phyloP scores from a whole-genome alignment of 1,140 invertebrate species.

The Dreissena rostriformis region DNA sequence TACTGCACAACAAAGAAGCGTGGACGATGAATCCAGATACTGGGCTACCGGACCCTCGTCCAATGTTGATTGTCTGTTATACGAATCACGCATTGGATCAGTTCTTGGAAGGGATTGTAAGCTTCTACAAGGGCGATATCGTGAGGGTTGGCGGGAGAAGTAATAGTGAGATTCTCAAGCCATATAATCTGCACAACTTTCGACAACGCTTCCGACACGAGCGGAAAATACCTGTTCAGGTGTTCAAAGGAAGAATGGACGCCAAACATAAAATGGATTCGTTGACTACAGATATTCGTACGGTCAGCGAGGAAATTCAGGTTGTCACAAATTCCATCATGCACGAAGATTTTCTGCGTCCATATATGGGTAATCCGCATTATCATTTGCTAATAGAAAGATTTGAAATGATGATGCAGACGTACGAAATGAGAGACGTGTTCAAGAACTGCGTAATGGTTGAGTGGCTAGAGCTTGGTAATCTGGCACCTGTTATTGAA shows the following conservation, averaged over 20 bases:
- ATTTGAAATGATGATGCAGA: constrained; percentile 35
- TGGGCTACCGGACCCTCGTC: constrained; percentile 67
- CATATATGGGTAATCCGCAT: constrained; percentile 52
- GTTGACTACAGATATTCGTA: constrained; percentile 61
- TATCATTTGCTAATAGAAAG: constrained; percentile 41
- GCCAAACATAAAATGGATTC: constrained; percentile 55
- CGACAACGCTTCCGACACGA: constrained; percentile 58
- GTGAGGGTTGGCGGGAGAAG: constrained; percentile 89
- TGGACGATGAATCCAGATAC: constrained; percentile 64
- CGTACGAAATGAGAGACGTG: constrained; percentile 10
- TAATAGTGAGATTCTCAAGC: constrained; percentile 80
- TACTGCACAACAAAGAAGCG: constrained; percentile 75
- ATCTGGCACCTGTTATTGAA: constrained; percentile 37
- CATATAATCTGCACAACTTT: constrained; percentile 59
- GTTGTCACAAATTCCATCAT: constrained; percentile 63
- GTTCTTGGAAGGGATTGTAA: constrained; percentile 87
- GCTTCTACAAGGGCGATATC: constrained; percentile 79
- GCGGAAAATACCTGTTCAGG: constrained; percentile 52
- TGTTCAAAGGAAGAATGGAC: constrained; percentile 54
- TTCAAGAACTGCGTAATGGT: constrained; percentile 47
- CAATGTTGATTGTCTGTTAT: constrained; percentile 90
- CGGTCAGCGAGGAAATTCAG: constrained; percentile 62
- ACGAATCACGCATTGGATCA: constrained; percentile 95
- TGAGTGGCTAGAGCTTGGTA: constrained; percentile 60
- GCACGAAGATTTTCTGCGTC: constrained; percentile 62